Conservation (phyloP, 2,888 invertebrate species). For the Drosophila paramelanica region DNA sequence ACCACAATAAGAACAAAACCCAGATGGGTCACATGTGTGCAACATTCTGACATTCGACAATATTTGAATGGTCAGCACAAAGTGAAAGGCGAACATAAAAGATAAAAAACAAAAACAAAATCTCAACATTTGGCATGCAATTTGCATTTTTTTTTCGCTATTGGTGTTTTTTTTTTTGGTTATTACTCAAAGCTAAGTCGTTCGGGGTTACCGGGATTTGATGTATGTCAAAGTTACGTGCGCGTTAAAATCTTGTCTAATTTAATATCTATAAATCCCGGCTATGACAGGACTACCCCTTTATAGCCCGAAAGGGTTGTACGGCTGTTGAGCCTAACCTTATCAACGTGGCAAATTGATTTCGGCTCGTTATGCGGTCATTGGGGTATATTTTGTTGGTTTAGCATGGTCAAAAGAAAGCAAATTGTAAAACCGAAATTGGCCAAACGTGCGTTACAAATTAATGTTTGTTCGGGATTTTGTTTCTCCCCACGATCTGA, state of each 20-base stretch:
- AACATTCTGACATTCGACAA: constrained; percentile 36
- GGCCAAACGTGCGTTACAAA: constrained; percentile 82
- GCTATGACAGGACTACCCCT: constrained; percentile 54
- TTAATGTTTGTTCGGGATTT: constrained; percentile 81
- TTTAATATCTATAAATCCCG: constrained; percentile 80
- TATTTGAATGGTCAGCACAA: constrained; percentile 64
- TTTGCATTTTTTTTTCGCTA: constrained; percentile 62
- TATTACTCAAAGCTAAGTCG: constrained; percentile 66
- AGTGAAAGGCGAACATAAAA: constrained; percentile 22
- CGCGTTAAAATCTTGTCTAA: constrained; percentile 72
- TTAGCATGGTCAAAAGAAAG: constrained; percentile 67
- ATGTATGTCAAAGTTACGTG: constrained; percentile 78
- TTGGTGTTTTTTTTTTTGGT: constrained; percentile 12
- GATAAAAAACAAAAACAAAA: constrained; percentile 20
- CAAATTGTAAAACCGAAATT: constrained; percentile 75
- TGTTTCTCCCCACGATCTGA: constrained; percentile 54
- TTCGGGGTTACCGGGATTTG: constrained; percentile 56
- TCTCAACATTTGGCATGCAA: constrained; percentile 70
- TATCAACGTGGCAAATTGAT: constrained; percentile 80
- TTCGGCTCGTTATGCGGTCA: constrained; percentile 80
- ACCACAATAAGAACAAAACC: constrained; percentile 26
- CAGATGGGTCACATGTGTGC: constrained; percentile 58
- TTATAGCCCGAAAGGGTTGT: constrained; percentile 37
- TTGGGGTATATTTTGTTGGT: constrained; percentile 76
- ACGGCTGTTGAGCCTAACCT: constrained; percentile 50